A percentile compares a stretch with the other conserved stretches of the same genome.
Evolutionary conservation across 1,140 invertebrate species (phyloP).

Genomic region (Apis mellifera): DNA sequence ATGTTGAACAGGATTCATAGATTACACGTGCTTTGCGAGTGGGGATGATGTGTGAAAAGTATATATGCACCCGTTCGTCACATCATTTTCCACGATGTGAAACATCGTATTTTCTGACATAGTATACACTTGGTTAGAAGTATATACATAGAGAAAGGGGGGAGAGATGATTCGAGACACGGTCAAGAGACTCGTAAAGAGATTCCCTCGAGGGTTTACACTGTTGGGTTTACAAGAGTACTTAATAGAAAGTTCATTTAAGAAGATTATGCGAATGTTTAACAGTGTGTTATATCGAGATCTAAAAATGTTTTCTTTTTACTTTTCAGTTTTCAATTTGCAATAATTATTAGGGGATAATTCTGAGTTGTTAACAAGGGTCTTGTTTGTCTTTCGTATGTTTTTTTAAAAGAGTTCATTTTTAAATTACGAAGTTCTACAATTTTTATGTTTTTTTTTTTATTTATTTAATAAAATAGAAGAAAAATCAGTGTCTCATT

Average conservation of each 20-base stretch:
- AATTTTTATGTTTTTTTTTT: too few relatives aligned
- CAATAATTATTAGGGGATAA: too few relatives aligned
- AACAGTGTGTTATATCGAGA: neutral
- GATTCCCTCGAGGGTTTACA: neutral
- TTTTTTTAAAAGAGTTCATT: too few relatives aligned
- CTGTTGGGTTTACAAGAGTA: neutral
- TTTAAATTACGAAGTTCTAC: too few relatives aligned
- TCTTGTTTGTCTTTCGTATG: too few relatives aligned
- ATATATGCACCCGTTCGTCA: conserved; percentile 47
- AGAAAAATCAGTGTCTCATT: too few relatives aligned
- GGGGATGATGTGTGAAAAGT: conserved; percentile 25
- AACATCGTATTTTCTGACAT: neutral
- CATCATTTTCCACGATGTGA: conserved; percentile 7
- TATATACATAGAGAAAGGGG: neutral
- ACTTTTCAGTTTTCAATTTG: too few relatives aligned
- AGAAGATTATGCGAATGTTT: neutral
- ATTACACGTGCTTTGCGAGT: conserved; percentile 7
- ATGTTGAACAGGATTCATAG: conserved; percentile 35
- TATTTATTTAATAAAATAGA: too few relatives aligned
- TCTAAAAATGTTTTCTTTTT: too few relatives aligned
- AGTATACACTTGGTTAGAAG: neutral
- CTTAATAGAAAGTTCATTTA: neutral
- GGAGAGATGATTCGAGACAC: neutral
- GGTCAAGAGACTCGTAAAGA: neutral
- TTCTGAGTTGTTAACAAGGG: too few relatives aligned